Evolutionary conservation across 2,888 invertebrate genomes (phyloP).

Genomic region (Hemistola chrysoprasaria): DNA sequence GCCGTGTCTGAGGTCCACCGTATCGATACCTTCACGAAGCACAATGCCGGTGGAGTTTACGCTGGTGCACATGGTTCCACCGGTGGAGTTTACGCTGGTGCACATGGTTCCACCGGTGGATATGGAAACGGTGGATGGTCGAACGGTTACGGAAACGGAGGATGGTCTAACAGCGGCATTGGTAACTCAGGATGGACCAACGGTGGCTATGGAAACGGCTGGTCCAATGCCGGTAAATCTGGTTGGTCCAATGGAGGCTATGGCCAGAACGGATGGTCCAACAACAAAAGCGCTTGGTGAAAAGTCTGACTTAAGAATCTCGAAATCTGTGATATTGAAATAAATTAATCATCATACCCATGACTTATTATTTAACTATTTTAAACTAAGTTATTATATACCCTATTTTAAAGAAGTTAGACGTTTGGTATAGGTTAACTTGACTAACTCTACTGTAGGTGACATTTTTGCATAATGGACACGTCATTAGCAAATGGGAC

Average conservation of each 20-base stretch:
- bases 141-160: slow-evolving; percentile 7
- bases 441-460: too few species aligned
- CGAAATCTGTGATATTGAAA: slow-evolving; percentile 24
- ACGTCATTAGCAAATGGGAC: too few species aligned
- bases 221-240: slow-evolving; percentile 19
- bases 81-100: slow-evolving; percentile 14
- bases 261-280: slow-evolving; percentile 16
- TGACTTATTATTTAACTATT: background rate
- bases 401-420: too few species aligned
- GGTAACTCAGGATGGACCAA: slow-evolving; percentile 15
- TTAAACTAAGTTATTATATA: background rate
- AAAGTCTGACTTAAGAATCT: slow-evolving; percentile 4
- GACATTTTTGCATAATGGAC: too few species aligned
- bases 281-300: slow-evolving; percentile 27
- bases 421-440: too few species aligned
- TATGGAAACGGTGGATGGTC: slow-evolving; percentile 20
- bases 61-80: slow-evolving; percentile 13
- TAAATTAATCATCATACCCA: slow-evolving; percentile 12
- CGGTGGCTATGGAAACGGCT: slow-evolving; percentile 12
- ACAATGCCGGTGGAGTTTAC: slow-evolving; percentile 17
- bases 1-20: slow-evolving; percentile 39
- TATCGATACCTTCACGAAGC: slow-evolving; percentile 23
- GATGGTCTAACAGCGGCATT: slow-evolving; percentile 19
- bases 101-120: slow-evolving; percentile 15
- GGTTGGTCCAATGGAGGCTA: slow-evolving; percentile 15